Base-by-base conservation (phyloP, 2,113 vertebrate species). In the Illadopsis cleaveri region DNA sequence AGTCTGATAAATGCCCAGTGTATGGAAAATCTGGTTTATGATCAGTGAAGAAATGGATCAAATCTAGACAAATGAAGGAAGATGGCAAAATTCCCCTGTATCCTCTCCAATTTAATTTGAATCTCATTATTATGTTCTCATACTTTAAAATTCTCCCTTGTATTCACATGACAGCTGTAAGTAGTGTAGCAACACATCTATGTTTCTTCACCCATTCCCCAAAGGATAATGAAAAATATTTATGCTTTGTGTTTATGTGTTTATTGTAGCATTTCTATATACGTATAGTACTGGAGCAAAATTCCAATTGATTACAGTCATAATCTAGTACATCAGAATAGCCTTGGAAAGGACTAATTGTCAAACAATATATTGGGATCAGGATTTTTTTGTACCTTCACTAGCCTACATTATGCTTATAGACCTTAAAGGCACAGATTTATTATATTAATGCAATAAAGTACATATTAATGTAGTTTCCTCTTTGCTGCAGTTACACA, bases 281-380 rank as follows among this genome's bases (percentile, higher is more conserved):
- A 11, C 40, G 31, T 31, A 15, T 69, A 21, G 37, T 51, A 44
- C 15, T 0, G 4, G 66, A 79, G 40, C 54, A 75, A 89, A 91
- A 42, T 33, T 72, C 19, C 24, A 24, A 28, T 47, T 3, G 2
- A 14, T 71, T 77, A 21, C 15, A 71, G 25, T 42, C 31, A 28
- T 83, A 57, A 65, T 51, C 24, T 75, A 27, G 25, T 82, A 75
- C 15, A 21, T 86, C 45, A 76, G 37, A 69, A 90, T 14, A 82
- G 50, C 11, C 18, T 31, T 12, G 37, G 24, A 72, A 88, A 66
- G 20, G 62, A 58, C 7, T 70, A 61, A 20, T 44, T 16, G 30
- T 72, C 0, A 0, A 92, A 57, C 30, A 53, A 42, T 35, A 12
- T 30, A 47, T 10, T 56, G 5, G 38, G 16, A 40, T 2, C 19